These are phyloP conservation scores for Cyprinodon diabolis DNA, from an alignment of 2,797 vertebrate species.

Conservation along the genomic window DNA sequence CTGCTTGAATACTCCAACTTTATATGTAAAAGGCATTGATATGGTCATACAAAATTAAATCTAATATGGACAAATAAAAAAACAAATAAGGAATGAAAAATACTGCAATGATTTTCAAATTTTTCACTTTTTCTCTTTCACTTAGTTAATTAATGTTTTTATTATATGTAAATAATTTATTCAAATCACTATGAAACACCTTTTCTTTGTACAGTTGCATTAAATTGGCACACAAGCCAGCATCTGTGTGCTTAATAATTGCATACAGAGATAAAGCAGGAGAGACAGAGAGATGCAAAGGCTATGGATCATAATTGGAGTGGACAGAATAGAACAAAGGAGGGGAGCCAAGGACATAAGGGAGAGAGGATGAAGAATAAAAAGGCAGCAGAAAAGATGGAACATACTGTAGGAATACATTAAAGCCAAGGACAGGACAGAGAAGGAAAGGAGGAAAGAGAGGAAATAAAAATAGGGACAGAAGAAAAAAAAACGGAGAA, in stretches of 20 bases:
- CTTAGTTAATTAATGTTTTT: neutral
- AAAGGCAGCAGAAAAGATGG: slow-evolving; percentile 16
- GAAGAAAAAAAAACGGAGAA: neutral
- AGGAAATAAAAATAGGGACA: slow-evolving; percentile 15
- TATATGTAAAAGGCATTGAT: too few relatives aligned
- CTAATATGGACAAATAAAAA: too few relatives aligned
- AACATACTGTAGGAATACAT: slow-evolving; percentile 24
- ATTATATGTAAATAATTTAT: neutral
- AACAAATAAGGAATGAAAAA: too few relatives aligned
- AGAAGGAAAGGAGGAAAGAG: slow-evolving; percentile 1
- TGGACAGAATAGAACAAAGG: slow-evolving; percentile 51
- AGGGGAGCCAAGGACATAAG: slow-evolving; percentile 46
- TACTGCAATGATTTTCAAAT: too few relatives aligned
- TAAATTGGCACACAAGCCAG: slow-evolving; percentile 22
- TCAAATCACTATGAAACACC: neutral
- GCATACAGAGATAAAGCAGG: slow-evolving; percentile 31
- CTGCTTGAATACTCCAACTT: too few relatives aligned
- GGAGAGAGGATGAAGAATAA: slow-evolving; percentile 14
- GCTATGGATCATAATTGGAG: slow-evolving; percentile 43
- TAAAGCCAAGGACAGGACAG: slow-evolving; percentile 48
- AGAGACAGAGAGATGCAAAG: slow-evolving; percentile 24
- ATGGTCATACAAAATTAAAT: too few relatives aligned
- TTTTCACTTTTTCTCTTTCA: neutral
- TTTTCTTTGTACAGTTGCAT: neutral
- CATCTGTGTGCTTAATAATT: slow-evolving; percentile 1